Conservation (phyloP, 1,140 invertebrate species). For the Anthonomus grandis region DNA sequence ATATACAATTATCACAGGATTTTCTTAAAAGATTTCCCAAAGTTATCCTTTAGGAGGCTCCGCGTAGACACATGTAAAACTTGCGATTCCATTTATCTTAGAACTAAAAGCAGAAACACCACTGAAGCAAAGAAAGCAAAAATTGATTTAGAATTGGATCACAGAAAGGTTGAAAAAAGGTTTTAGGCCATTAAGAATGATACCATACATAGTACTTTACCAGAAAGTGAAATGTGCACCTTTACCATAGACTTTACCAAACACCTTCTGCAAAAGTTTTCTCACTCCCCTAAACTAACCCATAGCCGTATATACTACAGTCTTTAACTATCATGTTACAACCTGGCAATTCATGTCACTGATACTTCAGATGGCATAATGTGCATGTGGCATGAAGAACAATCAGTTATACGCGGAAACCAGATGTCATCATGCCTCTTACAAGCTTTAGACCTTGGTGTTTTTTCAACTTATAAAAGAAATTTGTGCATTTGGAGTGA, state of each 20-base stretch:
- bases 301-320: conserved; percentile 8
- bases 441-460: conserved; percentile 1
- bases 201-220: background rate
- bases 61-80: background rate
- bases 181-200: conserved; percentile 5
- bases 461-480: conserved; percentile 5
- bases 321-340: conserved; percentile 7
- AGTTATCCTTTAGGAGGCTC: background rate
- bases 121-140: background rate
- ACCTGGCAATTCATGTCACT: background rate
- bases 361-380: conserved; percentile 7
- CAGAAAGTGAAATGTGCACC: conserved; percentile 8
- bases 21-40: conserved; percentile 11
- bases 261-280: background rate
- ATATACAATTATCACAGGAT: conserved; percentile 2
- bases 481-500: conserved; percentile 14
- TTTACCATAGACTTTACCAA: background rate
- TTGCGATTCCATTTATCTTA: background rate
- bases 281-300: conserved; percentile 1
- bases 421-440: conserved; percentile 11
- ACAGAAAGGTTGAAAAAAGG: background rate
- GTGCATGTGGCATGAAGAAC: conserved; percentile 8
- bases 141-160: background rate
- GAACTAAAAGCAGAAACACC: background rate
- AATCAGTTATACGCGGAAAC: background rate